Evolutionary conservation across 1,140 invertebrate species (phyloP), one percentile per base, ranked within the genome.

Genomic region (Drosophila yakuba): DNA sequence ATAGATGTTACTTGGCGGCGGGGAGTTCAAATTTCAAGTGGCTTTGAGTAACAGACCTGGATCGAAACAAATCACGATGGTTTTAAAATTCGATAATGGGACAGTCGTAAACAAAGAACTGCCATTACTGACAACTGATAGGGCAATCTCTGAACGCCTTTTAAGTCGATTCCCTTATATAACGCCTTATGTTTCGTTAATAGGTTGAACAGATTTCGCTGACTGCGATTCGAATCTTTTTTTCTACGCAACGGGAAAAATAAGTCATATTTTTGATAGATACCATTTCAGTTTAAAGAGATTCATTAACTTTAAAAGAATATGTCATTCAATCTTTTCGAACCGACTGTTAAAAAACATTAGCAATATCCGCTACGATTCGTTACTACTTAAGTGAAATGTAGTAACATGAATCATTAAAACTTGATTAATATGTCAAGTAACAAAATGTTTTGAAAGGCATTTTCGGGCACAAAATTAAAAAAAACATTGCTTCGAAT

Each of bases 61-160:
- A 41, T 50, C 32, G 54, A 52, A 72, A 72, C 32, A 73, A 73
- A 74, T 74, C 71, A 73, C 44, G 14, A 71, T 44, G 17, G 14
- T 14, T 41, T 4, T n/a, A 35, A 38, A 60, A 17, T 17, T n/a
- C 20, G 60, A 68, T 68, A 44, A 66, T 54, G 20, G 14, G 6
- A 2, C 3, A 7, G 43, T 66, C 47, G 47, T 73, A 60, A 73
- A 73, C 38, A 59, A 59, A 54, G 20, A 15, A 47, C 11, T 66
- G 39, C 17, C 36, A 23, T 23, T 23, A 17, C 48, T 48, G 47
- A 8, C 12, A 23, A 28, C n/a, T 11, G 64, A 67, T 50, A 43
- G 0, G 28, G 2, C 8, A n/a, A 51, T 52, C 17, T 17, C 52
- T 11, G 36, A 12, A 68, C 35, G 25, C 8, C 32, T 32, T 10